These are phyloP conservation scores for Genyomyrus donnyi DNA, from an alignment of 2,113 vertebrate genomes.

Conservation along the genomic window DNA sequence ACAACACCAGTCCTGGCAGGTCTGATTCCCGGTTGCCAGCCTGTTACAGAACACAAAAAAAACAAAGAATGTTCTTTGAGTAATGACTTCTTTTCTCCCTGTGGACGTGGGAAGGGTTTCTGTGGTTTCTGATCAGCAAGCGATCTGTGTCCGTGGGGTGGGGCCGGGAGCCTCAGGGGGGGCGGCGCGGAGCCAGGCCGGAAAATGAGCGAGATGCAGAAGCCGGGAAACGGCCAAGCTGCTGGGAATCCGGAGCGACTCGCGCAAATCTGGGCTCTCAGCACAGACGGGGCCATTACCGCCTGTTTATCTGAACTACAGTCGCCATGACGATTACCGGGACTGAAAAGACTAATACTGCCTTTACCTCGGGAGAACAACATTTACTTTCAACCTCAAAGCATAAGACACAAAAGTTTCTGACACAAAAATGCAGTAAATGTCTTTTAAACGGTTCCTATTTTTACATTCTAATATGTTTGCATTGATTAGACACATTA, in stretches of 20 bases:
- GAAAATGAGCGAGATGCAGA: not conserved
- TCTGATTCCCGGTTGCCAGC: not conserved
- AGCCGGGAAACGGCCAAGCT: not conserved
- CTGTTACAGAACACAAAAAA: not conserved
- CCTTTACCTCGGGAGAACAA: not conserved
- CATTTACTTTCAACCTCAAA: conserved; percentile 17
- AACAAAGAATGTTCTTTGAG: not conserved
- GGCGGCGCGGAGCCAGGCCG: not conserved
- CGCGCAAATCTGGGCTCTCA: not conserved
- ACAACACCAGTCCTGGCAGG: not conserved
- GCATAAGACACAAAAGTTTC: conserved; percentile 12
- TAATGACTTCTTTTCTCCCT: not conserved
- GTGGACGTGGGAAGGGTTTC: not conserved
- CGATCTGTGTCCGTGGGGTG: not conserved
- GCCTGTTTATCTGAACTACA: conserved; percentile 3
- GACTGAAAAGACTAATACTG: not conserved
- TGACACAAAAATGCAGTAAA: not conserved
- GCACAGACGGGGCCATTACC: conserved; percentile 14
- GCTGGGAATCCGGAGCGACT: not conserved
- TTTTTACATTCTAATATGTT: not conserved
- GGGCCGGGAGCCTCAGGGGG: not conserved
- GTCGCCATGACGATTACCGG: not conserved
- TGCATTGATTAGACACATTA: not conserved
- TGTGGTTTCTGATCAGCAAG: conserved; percentile 13
- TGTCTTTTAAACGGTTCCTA: conserved; percentile 3